These are phyloP conservation scores for Xylocampa areola DNA, from an alignment of 2,888 invertebrate genomes.

Conservation along the genomic window DNA sequence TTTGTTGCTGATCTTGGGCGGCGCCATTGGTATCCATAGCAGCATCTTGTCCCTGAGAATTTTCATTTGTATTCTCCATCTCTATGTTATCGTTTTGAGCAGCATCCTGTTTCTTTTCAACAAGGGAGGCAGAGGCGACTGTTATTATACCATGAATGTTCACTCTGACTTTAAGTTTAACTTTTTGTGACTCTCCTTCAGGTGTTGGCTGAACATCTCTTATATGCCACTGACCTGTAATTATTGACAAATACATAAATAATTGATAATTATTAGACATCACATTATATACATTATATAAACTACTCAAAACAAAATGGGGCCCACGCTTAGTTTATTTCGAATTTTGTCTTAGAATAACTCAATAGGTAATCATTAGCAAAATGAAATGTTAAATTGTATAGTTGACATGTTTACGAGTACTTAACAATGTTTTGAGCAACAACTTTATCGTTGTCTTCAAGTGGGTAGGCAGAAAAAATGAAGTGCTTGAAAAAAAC, in stretches of 20 bases:
- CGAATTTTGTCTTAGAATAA: no score
- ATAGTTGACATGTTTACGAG: no score
- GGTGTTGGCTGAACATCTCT: conserved; percentile 95
- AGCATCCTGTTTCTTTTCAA: conserved; percentile 92
- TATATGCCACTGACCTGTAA: conserved; percentile 93
- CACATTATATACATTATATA: no score
- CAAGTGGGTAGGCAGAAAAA: no score
- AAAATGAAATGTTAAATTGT: no score
- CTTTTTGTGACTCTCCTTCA: conserved; percentile 97
- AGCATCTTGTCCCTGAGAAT: conserved; percentile 81
- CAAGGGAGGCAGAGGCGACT: conserved; percentile 95
- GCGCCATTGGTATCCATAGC: conserved; percentile 88
- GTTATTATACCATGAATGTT: conserved; percentile 98
- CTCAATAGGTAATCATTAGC: no score
- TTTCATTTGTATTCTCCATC: conserved; percentile 84
- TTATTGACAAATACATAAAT: conserved; percentile 14
- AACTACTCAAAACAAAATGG: no score
- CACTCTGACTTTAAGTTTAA: conserved; percentile 98
- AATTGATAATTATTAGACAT: background rate
- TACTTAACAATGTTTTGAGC: no score
- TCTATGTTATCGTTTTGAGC: conserved; percentile 81
- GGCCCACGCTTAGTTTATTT: no score
- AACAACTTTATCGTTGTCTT: no score
- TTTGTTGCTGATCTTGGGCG: conserved; percentile 80
- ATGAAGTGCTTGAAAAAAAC: no score